Conservation (phyloP, 2,797 vertebrate genomes). For the Cheirogaleus major region DNA sequence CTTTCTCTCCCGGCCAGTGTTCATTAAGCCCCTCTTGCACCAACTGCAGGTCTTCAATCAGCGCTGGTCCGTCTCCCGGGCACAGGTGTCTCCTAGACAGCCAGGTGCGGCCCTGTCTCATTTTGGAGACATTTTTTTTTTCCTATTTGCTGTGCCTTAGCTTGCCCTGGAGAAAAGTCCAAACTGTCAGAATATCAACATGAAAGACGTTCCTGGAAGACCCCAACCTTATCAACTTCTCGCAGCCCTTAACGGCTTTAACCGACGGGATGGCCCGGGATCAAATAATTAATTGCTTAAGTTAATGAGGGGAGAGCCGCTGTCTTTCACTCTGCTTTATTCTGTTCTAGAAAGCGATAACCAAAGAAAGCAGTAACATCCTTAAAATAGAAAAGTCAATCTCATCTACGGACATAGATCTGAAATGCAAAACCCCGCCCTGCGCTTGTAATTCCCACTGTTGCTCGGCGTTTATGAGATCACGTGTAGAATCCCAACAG, state of each 20-base stretch:
- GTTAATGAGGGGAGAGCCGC: not conserved
- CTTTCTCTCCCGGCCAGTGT: not conserved
- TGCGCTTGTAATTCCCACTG: fast-evolving
- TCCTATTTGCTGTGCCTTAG: fast-evolving
- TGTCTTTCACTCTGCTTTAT: not conserved
- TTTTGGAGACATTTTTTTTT: not conserved
- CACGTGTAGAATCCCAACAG: fast-evolving
- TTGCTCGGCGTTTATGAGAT: fast-evolving
- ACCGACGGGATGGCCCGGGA: too few relatives aligned
- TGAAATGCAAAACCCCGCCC: fast-evolving
- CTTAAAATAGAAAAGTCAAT: not conserved
- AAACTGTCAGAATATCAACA: not conserved
- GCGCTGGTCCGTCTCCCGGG: not conserved
- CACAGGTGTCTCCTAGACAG: not conserved
- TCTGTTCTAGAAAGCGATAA: too few relatives aligned
- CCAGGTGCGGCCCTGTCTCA: not conserved
- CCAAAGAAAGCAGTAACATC: not conserved
- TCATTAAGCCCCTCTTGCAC: not conserved
- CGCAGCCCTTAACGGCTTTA: not conserved
- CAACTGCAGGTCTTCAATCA: not conserved
- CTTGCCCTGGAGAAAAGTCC: not conserved
- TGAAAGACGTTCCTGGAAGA: not conserved
- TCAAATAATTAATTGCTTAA: not conserved
- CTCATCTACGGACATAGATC: not conserved
- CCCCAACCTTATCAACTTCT: fast-evolving